These are phyloP conservation scores for Formica aserva DNA, from an alignment of 2,888 invertebrate species.

Conservation along the genomic window DNA sequence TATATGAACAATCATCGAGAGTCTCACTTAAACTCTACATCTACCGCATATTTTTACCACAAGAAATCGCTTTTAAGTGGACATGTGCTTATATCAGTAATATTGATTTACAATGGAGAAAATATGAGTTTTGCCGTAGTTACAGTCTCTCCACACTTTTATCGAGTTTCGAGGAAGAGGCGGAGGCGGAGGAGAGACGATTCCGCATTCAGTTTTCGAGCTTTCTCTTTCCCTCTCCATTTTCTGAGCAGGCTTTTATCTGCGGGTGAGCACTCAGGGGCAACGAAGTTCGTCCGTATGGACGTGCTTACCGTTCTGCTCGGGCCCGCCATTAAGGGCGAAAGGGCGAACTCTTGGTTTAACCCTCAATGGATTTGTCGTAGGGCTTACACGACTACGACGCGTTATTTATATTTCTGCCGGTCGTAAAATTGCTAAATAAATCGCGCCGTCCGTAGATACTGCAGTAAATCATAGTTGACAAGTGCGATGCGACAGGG, in stretches of 20 bases:
- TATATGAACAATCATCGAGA: constrained; percentile 28
- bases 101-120: constrained; percentile 43
- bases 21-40: constrained; percentile 10
- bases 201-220: constrained; percentile 60
- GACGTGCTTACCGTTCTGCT: constrained; percentile 66
- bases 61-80: constrained; percentile 11
- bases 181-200: constrained; percentile 29
- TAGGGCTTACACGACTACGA: constrained; percentile 8
- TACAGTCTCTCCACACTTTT: constrained; percentile 36
- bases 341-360: constrained; percentile 57
- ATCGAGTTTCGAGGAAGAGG: constrained; percentile 21
- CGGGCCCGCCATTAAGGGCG: constrained; percentile 56
- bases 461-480: constrained; percentile 37
- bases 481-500: constrained; percentile 18
- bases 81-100: constrained; percentile 37
- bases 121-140: constrained; percentile 47
- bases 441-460: constrained; percentile 28
- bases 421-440: constrained; percentile 46
- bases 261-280: constrained; percentile 72
- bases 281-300: constrained; percentile 71
- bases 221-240: constrained; percentile 40
- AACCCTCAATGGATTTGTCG: constrained; percentile 67
- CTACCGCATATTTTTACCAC: neutral
- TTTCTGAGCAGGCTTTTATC: constrained; percentile 73
- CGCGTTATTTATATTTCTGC: constrained; percentile 41